Percentiles rank a stretch among this genome's conserved stretches.
Conservation (phyloP, 2,797 vertebrate species). For the Phrynocephalus guinanensis region DNA sequence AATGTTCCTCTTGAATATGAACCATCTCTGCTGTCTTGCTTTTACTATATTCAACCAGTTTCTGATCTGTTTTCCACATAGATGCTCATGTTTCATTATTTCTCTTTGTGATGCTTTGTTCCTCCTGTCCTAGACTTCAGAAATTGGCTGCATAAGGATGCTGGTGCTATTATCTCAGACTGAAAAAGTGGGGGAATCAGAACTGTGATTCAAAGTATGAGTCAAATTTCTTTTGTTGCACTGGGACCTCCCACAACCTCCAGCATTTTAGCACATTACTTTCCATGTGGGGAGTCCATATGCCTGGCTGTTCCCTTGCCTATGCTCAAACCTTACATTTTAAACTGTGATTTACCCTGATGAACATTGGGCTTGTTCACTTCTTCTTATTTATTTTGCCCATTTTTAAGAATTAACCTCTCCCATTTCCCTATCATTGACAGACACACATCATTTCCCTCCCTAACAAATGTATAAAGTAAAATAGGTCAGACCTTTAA, state of each 20-base stretch:
- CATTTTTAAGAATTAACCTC: constrained; percentile 64
- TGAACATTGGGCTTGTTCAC: constrained; percentile 46
- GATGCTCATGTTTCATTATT: constrained; percentile 9
- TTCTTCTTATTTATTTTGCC: constrained; percentile 43
- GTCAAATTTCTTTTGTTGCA: constrained; percentile 47
- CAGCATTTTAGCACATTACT: constrained; percentile 47
- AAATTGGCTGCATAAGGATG: constrained; percentile 38
- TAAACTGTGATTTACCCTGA: constrained; percentile 50
- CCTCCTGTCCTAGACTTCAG: constrained; percentile 16
- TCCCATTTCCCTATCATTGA: too few species aligned
- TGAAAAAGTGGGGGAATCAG: constrained; percentile 10
- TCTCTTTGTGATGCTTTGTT: constrained; percentile 17
- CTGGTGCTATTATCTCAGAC: constrained; percentile 35
- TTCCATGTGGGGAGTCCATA: constrained; percentile 59
- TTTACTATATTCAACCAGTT: constrained; percentile 16
- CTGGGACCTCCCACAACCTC: constrained; percentile 47
- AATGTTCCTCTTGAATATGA: neutral
- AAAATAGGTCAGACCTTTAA: neutral
- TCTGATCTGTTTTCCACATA: neutral
- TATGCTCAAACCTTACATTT: constrained; percentile 61
- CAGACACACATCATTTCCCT: neutral
- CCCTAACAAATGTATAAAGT: neutral
- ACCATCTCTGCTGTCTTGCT: neutral
- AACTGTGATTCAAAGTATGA: neutral
- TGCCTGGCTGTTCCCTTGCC: constrained; percentile 55